phyloP scores from a whole-genome alignment of 2,888 invertebrate species.

The Druceiella hillmani region DNA sequence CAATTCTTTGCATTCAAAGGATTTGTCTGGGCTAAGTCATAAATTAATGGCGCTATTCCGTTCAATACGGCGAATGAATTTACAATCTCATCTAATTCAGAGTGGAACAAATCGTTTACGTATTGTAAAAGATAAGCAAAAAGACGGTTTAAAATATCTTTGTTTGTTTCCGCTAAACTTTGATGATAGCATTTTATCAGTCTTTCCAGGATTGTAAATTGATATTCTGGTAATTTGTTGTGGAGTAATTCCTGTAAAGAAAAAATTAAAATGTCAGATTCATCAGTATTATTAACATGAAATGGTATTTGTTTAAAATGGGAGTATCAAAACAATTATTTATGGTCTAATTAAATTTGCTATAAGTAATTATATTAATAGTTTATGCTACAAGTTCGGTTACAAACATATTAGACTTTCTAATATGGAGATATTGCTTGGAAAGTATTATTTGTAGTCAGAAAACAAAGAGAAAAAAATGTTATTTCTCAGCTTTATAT shows the following conservation, averaged over 20 bases:
- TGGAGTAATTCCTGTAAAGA: slow-evolving; percentile 50
- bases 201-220: slow-evolving; percentile 67
- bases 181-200: slow-evolving; percentile 87
- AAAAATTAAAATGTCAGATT: neutral
- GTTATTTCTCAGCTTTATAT: no score
- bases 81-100: slow-evolving; percentile 34
- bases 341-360: no score
- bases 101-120: slow-evolving; percentile 60
- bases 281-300: neutral
- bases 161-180: slow-evolving; percentile 71
- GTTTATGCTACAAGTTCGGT: no score
- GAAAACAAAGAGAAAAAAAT: no score
- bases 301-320: neutral
- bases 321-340: no score
- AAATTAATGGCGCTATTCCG: slow-evolving; percentile 52
- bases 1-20: slow-evolving; percentile 61
- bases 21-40: slow-evolving; percentile 67
- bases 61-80: slow-evolving; percentile 57
- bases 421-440: no score
- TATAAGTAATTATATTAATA: no score
- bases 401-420: no score
- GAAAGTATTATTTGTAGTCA: no score
- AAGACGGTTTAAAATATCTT: slow-evolving; percentile 65
- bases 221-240: slow-evolving; percentile 57
- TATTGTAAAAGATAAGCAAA: slow-evolving; percentile 75